These are phyloP conservation scores for Sula dactylatra DNA, from an alignment of 2,113 vertebrate species.

Conservation along the genomic window DNA sequence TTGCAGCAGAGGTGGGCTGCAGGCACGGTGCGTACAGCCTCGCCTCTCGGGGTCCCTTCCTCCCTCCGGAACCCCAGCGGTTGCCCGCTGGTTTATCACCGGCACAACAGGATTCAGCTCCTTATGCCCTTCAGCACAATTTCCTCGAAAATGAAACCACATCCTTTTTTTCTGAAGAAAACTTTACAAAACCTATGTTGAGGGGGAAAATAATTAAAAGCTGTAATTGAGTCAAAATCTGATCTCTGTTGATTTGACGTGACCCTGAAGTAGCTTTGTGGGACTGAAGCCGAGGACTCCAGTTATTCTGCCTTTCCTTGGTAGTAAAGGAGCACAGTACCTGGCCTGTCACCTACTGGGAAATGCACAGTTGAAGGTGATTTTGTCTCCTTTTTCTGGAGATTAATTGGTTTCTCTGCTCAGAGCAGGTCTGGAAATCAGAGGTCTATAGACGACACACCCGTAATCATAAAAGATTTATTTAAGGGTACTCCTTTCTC, in stretches of 20 bases:
- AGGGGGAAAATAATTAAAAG: not conserved
- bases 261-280: not conserved
- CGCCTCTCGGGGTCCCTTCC: not conserved
- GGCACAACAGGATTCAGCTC: not conserved
- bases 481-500: constrained; percentile 64
- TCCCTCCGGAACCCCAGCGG: rapidly evolving
- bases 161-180: not conserved
- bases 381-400: constrained; percentile 39
- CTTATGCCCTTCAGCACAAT: not conserved
- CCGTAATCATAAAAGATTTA: constrained; percentile 68
- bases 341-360: not conserved
- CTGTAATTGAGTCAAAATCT: not conserved
- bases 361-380: constrained; percentile 5
- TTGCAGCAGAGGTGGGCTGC: not conserved
- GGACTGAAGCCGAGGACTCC: not conserved
- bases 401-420: constrained; percentile 59
- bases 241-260: not conserved
- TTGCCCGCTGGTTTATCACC: not conserved
- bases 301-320: not conserved
- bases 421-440: constrained; percentile 52
- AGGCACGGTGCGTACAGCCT: not conserved
- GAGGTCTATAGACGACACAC: constrained; percentile 19
- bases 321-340: not conserved
- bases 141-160: not conserved
- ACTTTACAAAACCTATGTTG: not conserved